phyloP scores from a whole-genome alignment of 2,888 invertebrate species.

The Morpho achilles region DNA sequence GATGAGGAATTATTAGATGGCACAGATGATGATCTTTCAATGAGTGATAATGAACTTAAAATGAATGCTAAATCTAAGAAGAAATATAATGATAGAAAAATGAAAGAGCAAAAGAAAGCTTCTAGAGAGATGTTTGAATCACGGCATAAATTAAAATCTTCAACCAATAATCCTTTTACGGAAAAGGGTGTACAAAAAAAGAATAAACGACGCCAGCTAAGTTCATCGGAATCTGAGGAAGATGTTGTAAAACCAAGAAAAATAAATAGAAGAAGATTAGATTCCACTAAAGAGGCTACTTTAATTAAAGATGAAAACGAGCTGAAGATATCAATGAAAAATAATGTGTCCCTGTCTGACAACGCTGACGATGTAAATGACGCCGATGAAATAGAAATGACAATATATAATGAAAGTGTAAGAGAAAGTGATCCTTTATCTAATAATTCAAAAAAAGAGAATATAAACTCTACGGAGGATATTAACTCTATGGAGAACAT shows the following conservation, averaged over 20 bases:
- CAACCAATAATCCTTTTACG: slow-evolving; percentile 31
- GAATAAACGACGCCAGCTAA: slow-evolving; percentile 41
- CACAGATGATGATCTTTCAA: slow-evolving; percentile 63
- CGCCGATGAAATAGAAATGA: slow-evolving; percentile 58
- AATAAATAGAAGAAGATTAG: slow-evolving; percentile 49
- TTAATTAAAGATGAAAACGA: slow-evolving; percentile 12
- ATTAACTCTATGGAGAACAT: slow-evolving; percentile 42
- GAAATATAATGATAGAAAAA: slow-evolving; percentile 61
- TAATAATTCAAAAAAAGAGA: slow-evolving; percentile 46
- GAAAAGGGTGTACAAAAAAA: slow-evolving; percentile 34
- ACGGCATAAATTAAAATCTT: slow-evolving; percentile 50
- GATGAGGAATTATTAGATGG: slow-evolving; percentile 63
- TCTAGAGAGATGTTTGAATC: slow-evolving; percentile 69
- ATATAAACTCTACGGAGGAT: slow-evolving; percentile 43
- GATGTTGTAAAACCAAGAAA: slow-evolving; percentile 42
- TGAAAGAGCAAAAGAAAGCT: slow-evolving; percentile 63
- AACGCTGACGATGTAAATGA: slow-evolving; percentile 39
- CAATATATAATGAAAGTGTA: slow-evolving; percentile 38
- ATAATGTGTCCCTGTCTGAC: slow-evolving; percentile 40
- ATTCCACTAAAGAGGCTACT: slow-evolving; percentile 41
- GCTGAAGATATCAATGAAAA: slow-evolving; percentile 31
- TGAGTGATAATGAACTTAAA: slow-evolving; percentile 63
- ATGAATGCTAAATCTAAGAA: slow-evolving; percentile 64
- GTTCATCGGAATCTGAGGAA: slow-evolving; percentile 48
- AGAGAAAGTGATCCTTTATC: slow-evolving; percentile 49